Conservation (phyloP, 2,113 vertebrate genomes). For the Camelus bactrianus region DNA sequence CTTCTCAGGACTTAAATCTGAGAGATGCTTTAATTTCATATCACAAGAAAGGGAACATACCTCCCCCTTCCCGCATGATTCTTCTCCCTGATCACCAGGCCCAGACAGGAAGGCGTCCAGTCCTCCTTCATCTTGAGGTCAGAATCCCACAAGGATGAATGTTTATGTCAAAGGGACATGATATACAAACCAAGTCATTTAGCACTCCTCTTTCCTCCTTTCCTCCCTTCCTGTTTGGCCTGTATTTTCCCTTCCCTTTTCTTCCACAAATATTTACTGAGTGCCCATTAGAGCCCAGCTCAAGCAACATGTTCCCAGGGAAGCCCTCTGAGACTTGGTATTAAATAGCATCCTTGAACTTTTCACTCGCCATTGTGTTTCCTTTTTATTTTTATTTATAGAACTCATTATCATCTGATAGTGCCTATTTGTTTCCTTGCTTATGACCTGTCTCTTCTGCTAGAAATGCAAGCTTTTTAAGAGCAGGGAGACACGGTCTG, state of each 20-base stretch:
- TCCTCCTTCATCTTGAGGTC: not conserved
- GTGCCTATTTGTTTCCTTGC: not conserved
- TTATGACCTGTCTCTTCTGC: not conserved
- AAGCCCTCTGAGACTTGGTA: not conserved
- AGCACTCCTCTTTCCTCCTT: not conserved
- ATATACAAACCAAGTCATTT: not conserved
- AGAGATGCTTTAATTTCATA: not conserved
- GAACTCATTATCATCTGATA: not conserved
- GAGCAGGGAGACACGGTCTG: not conserved
- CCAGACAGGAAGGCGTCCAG: not conserved
- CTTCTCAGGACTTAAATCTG: not conserved
- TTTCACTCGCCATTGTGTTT: not conserved
- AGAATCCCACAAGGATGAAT: not conserved
- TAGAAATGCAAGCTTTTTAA: not conserved
- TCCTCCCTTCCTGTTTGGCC: not conserved
- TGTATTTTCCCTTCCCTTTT: not conserved
- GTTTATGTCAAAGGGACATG: not conserved
- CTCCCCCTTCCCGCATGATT: not conserved
- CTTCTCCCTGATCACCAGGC: not conserved
- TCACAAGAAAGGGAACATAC: not conserved
- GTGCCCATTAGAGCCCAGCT: not conserved
- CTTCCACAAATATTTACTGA: not conserved
- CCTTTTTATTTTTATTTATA: constrained; percentile 20
- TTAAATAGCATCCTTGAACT: not conserved
- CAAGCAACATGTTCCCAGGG: not conserved